A percentile compares a stretch with the other conserved stretches of the same genome.
Conservation (phyloP, 2,113 vertebrate genomes). For the Butorides virescens region DNA sequence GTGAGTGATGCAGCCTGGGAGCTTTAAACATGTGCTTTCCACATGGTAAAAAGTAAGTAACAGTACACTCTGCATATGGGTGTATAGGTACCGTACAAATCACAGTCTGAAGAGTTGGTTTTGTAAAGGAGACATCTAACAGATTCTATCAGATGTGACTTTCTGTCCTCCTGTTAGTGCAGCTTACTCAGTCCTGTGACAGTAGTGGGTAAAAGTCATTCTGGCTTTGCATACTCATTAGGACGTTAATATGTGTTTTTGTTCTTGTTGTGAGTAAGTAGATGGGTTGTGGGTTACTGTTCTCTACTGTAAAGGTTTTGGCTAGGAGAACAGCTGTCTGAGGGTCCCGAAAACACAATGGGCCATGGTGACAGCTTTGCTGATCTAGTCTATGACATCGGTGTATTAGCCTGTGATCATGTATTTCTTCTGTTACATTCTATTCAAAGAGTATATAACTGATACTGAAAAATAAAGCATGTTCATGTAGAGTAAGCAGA, state of each 20-base stretch:
- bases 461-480: neutral
- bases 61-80: neutral
- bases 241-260: neutral
- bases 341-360: neutral
- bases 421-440: neutral
- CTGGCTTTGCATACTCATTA: neutral
- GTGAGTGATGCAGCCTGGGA: neutral
- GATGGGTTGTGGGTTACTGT: neutral
- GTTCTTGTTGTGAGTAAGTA: neutral
- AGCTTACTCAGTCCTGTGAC: fast-evolving
- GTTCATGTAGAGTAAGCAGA: neutral
- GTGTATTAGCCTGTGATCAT: neutral
- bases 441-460: neutral
- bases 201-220: neutral
- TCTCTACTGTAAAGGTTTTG: neutral
- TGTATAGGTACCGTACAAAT: neutral
- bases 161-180: neutral
- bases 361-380: neutral
- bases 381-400: neutral
- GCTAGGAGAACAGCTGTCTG: neutral
- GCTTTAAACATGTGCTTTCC: neutral
- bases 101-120: neutral
- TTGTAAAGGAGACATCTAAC: neutral
- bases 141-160: neutral
- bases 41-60: neutral